Evolutionary conservation across 1,140 invertebrate genomes (phyloP), one percentile per base, ranked within the genome.

Genomic region (Tetragnatha versicolor): DNA sequence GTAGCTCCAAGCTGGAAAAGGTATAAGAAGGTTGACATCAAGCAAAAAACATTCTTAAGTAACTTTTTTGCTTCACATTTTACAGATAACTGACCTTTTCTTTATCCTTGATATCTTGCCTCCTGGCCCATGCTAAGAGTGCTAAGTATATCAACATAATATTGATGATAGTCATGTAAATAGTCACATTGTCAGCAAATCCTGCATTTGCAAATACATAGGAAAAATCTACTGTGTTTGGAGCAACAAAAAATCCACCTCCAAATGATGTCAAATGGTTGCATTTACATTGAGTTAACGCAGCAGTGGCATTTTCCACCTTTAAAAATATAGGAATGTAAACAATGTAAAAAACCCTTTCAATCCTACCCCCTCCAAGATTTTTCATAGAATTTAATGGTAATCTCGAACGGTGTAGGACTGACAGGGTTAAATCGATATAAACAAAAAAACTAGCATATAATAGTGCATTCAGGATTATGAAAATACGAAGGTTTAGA

Each of bases 261-360:
- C 87, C 89, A 82, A 89, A 89, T 12, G 87, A 87, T 4, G 88
- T 88, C 82, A 89, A 83, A 82, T 89, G 89, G 69, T 85, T 88
- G 81, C 87, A 88, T 33, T 86, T 81, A 80, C 88, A 89, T 37
- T 87, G 83, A 0, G 88, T 88, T 33, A 83, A 65, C 0, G 49
- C 49, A 20, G 81, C 69, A 47, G 83, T 82, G 5, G 81, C 81
- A 47, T 69, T 78, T 12, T 82, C 81, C 22, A 85, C 83, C 83
- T 84, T 51, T 5, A 47, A 1, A 33, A 55, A 39, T 12, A 35
- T 3, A 68, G n/a, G n/a, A n/a, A n/a, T n/a, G n/a, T n/a, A n/a
- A n/a, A n/a, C n/a, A n/a, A n/a, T n/a, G n/a, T n/a, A n/a, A n/a
- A n/a, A n/a, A n/a, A n/a, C n/a, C n/a, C n/a, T n/a, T n/a, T n/a